Evolutionary conservation across 2,113 vertebrate genomes (phyloP), one percentile per base, ranked within the genome.

Genomic region (Paratilapia polleni): DNA sequence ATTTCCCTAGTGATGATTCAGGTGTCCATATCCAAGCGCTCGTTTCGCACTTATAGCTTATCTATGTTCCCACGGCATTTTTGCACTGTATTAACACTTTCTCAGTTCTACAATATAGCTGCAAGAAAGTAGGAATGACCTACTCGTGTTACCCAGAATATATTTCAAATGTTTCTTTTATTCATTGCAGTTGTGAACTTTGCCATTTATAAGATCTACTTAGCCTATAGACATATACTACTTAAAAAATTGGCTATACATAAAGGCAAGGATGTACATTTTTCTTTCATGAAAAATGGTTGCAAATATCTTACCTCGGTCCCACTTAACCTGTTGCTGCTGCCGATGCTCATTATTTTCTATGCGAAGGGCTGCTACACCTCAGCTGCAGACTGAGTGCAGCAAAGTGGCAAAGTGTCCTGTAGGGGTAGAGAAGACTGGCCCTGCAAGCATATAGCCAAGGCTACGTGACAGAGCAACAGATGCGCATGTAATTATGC

Each of bases 231-330:
- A 49, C n/a, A 73, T 20, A 13, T 31, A 41, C 5, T 38, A 19
- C n/a, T n/a, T 57, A 7, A 54, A 47, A 77, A 63, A 36, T 14
- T 15, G 17, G 15, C 22, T 3, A 22, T 34, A 41, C 11, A 15
- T 7, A n/a, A 43, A 82, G 2, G 17, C 8, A 7, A 38, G 4
- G 3, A 74, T 63, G 28, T 13, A 6, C 19, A 20, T 64, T 22
- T 59, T 78, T 17, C 17, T 9, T 3, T 56, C 5, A 5, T 58
- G 38, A 57, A 43, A 59, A 73, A 76, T 20, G 6, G n/a, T 28
- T 62, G 77, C 28, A 63, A 34, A 64, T 83, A 41, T 79, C 89
- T 92, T 86, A 92, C 91, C 89, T 93, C 90, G 28, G 58, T 17
- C 60, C 77, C 68, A 82, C 73, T 90, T 77, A 68, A 83, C 77